Conservation (phyloP, 2,888 invertebrate genomes). For the Andrena marginata region DNA sequence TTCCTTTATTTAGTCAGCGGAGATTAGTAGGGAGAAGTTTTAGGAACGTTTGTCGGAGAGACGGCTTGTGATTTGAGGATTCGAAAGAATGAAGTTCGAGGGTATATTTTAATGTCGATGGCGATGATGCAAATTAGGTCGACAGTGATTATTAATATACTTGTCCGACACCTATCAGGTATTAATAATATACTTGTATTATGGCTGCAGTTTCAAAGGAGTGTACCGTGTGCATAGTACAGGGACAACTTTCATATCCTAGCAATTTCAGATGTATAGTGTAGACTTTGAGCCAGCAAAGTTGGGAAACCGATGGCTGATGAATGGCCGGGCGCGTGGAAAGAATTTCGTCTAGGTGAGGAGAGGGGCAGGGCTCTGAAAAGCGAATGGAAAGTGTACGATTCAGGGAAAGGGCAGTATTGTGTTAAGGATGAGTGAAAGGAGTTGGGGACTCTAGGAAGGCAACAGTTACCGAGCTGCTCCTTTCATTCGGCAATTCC, state of each 20-base stretch:
- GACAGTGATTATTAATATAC: neutral
- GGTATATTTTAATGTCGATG: too few species aligned
- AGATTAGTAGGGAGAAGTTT: neutral
- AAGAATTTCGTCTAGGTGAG: conserved; percentile 5
- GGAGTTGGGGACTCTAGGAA: conserved; percentile 25
- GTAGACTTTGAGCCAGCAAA: conserved; percentile 8
- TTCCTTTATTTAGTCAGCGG: neutral
- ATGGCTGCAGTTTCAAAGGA: neutral
- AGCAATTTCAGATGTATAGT: conserved; percentile 6
- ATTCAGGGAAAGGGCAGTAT: conserved; percentile 33
- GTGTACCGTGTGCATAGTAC: neutral
- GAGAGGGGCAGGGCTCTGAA: neutral
- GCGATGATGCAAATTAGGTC: neutral
- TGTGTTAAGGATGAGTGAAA: conserved; percentile 45
- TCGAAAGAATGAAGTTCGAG: too few species aligned
- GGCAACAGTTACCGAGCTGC: neutral
- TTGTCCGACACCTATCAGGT: neutral
- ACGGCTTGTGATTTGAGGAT: too few species aligned
- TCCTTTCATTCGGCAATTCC: conserved; percentile 41
- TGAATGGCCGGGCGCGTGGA: conserved; percentile 16
- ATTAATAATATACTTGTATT: neutral
- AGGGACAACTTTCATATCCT: conserved; percentile 12
- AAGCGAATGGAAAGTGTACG: conserved; percentile 34
- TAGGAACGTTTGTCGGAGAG: too few species aligned
- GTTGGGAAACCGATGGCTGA: conserved; percentile 7